Evolutionary conservation across 2,888 invertebrate species (phyloP).

Genomic region (Hecatera dysodea): DNA sequence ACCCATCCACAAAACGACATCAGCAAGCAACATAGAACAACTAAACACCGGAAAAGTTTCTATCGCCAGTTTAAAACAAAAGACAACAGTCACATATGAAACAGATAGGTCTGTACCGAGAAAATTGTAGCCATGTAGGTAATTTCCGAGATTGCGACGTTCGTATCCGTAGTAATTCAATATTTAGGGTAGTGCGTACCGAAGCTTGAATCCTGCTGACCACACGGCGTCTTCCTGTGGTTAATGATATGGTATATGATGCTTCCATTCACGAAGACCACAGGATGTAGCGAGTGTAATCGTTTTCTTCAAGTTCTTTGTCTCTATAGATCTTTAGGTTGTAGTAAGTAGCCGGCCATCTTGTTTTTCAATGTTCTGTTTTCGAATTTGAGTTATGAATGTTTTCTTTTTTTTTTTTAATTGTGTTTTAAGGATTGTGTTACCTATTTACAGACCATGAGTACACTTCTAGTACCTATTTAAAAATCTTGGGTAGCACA

Average conservation of each 20-base stretch:
- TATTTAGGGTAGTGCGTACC: constrained; percentile 55
- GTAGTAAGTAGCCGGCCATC: not conserved
- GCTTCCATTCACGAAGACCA: constrained; percentile 31
- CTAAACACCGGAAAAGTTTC: not conserved
- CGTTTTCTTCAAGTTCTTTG: constrained; percentile 21
- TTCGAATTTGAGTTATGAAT: not conserved
- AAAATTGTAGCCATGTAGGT: constrained; percentile 1
- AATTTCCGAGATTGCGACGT: constrained; percentile 41
- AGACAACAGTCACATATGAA: not conserved
- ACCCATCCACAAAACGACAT: too few species aligned
- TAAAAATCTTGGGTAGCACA: too few species aligned
- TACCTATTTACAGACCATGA: too few species aligned
- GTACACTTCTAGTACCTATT: too few species aligned
- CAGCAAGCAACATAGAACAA: not conserved
- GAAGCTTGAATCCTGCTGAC: constrained; percentile 65
- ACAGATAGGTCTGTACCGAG: not conserved
- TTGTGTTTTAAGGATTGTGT: too few species aligned
- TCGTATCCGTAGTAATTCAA: constrained; percentile 48
- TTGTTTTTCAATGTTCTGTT: not conserved
- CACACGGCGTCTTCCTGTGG: constrained; percentile 57
- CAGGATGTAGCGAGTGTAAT: constrained; percentile 29
- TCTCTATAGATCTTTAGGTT: not conserved
- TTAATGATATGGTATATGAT: constrained; percentile 58
- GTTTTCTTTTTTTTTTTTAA: not conserved
- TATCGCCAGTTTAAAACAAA: not conserved